Conservation (phyloP, 2,113 vertebrate genomes). For the Bujurquina vittata region DNA sequence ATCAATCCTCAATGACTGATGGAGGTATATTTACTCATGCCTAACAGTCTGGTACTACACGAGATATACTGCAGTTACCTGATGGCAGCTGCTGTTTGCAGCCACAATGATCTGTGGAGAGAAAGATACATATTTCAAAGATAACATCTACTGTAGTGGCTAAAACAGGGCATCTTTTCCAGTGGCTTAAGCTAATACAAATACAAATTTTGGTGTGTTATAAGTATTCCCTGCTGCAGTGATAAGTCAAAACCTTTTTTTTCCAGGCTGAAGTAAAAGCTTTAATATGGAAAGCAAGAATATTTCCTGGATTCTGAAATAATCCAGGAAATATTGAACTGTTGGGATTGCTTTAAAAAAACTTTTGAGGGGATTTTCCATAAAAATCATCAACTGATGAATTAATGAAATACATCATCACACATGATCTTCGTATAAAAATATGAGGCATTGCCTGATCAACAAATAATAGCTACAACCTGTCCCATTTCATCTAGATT, state of each 20-base stretch:
- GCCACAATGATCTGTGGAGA: conserved; percentile 2
- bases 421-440: not conserved
- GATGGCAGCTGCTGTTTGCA: conserved; percentile 1
- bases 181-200: not conserved
- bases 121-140: no score
- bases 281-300: not conserved
- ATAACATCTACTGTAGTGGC: not conserved
- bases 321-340: not conserved
- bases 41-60: conserved; percentile 3
- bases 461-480: not conserved
- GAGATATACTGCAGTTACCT: not conserved
- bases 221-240: not conserved
- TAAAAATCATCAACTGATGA: not conserved
- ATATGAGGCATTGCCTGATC: not conserved
- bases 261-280: fast-evolving
- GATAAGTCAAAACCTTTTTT: not conserved
- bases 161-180: not conserved
- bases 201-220: not conserved
- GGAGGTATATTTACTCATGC: not conserved
- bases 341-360: not conserved
- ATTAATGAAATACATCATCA: not conserved
- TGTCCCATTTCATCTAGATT: not conserved
- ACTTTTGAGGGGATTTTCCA: no score
- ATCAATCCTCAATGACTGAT: conserved; percentile 39
- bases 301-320: not conserved